A percentile compares a stretch with the other conserved stretches of the same genome.
Evolutionary conservation across 2,113 vertebrate genomes (phyloP).

Genomic region (Microtus ochrogaster): DNA sequence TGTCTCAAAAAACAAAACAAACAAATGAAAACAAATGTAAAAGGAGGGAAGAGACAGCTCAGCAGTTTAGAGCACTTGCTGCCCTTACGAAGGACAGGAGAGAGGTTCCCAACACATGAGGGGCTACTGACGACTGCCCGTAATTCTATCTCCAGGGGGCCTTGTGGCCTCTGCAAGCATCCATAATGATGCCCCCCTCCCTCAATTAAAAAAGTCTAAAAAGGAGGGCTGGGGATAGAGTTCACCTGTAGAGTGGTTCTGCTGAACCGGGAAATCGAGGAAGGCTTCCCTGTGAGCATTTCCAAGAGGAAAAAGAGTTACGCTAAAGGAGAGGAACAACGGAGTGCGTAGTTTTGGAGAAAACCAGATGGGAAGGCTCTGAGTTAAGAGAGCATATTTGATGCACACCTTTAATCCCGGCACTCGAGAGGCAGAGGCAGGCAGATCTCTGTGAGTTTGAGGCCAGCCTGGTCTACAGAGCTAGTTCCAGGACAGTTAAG

Average conservation of each 20-base stretch:
- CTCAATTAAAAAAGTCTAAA: not conserved
- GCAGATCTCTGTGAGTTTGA: no score
- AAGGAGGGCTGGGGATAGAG: not conserved
- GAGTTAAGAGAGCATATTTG: not conserved
- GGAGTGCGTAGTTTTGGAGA: not conserved
- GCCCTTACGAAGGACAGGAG: not conserved
- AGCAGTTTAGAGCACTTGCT: not conserved
- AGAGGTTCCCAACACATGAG: not conserved
- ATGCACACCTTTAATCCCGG: no score
- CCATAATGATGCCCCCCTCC: not conserved
- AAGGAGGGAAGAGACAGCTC: not conserved
- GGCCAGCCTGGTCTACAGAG: no score
- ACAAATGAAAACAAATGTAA: not conserved
- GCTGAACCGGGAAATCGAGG: not conserved
- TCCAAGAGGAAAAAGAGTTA: not conserved
- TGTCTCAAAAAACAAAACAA: not conserved
- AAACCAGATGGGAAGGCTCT: not conserved
- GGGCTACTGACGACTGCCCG: not conserved
- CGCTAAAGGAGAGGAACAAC: not conserved
- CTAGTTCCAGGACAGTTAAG: no score
- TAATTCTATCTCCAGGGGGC: not conserved
- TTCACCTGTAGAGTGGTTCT: not conserved
- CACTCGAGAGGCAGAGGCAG: no score
- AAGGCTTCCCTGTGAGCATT: slow-evolving; percentile 11
- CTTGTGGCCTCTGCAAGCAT: not conserved